Percentiles rank a stretch among this genome's conserved stretches.
These are phyloP conservation scores for Contarinia nasturtii DNA, from an alignment of 1,140 invertebrate species.

Conservation along the genomic window DNA sequence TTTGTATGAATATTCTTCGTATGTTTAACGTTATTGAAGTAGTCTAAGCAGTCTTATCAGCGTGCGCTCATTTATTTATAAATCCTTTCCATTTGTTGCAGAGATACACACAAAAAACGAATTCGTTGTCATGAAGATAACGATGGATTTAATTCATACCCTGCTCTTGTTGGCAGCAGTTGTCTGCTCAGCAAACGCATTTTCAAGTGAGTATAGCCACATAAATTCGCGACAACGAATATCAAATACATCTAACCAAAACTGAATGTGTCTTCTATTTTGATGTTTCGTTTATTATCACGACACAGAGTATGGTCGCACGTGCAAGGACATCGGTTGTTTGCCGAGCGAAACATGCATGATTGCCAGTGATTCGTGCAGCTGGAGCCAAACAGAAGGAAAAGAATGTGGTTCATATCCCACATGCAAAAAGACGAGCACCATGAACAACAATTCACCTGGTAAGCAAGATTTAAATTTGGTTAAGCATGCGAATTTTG, in stretches of 20 bases:
- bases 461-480: not conserved
- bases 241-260: not conserved
- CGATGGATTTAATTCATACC: too few species aligned
- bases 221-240: too few species aligned
- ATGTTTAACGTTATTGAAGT: too few species aligned
- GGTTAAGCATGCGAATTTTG: too few species aligned
- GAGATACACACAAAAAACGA: too few species aligned
- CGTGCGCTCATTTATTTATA: too few species aligned
- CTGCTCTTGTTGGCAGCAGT: not conserved
- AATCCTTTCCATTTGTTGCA: too few species aligned
- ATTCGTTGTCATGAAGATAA: too few species aligned
- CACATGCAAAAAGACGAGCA: constrained; percentile 34
- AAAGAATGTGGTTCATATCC: constrained; percentile 43
- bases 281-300: constrained; percentile 5
- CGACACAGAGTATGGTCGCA: constrained; percentile 49
- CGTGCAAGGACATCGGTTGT: constrained; percentile 56
- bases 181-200: not conserved
- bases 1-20: too few species aligned
- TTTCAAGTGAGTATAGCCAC: not conserved
- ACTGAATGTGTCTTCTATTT: not conserved
- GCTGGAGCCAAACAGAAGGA: constrained; percentile 27
- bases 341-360: constrained; percentile 45
- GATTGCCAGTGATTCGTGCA: constrained; percentile 49
- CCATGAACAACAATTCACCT: not conserved
- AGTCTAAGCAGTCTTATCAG: too few species aligned